These are phyloP conservation scores for Melanotaenia parkinsoni DNA, from an alignment of 2,797 vertebrate species.

Conservation along the genomic window DNA sequence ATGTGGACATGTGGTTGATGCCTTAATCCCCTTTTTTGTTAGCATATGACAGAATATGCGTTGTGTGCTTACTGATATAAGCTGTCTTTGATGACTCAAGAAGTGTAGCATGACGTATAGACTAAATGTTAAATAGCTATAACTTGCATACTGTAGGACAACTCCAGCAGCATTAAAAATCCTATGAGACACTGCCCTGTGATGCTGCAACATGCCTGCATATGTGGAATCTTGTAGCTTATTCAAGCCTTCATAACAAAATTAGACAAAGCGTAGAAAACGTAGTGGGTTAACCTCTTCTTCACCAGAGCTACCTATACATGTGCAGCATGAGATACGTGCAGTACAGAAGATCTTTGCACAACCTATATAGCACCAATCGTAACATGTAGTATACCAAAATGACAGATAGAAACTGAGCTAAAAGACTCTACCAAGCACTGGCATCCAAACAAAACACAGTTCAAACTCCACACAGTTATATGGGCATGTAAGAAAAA, in stretches of 20 bases:
- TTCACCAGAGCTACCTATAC: too few species aligned
- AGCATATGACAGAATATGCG: not conserved
- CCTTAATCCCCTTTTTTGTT: not conserved
- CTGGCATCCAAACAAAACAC: too few species aligned
- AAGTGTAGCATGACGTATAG: not conserved
- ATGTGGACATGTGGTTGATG: not conserved
- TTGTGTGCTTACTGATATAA: not conserved
- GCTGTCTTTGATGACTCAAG: not conserved
- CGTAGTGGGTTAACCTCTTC: slow-evolving; percentile 6
- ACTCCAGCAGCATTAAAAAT: slow-evolving; percentile 35
- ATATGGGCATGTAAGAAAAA: too few species aligned
- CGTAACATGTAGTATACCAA: too few species aligned
- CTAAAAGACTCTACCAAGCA: too few species aligned
- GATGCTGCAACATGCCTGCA: slow-evolving; percentile 10
- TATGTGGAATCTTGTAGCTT: slow-evolving; percentile 3
- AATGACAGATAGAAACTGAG: too few species aligned
- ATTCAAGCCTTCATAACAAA: slow-evolving; percentile 18
- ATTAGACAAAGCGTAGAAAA: slow-evolving; percentile 3
- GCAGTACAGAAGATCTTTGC: too few species aligned
- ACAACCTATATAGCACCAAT: too few species aligned
- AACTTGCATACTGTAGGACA: slow-evolving; percentile 25
- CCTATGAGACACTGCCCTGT: not conserved
- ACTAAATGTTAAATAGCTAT: slow-evolving; percentile 31
- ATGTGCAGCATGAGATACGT: too few species aligned
- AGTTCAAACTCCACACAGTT: too few species aligned